phyloP scores from a whole-genome alignment of 2,888 invertebrate genomes.

The Schizotus pectinicornis region DNA sequence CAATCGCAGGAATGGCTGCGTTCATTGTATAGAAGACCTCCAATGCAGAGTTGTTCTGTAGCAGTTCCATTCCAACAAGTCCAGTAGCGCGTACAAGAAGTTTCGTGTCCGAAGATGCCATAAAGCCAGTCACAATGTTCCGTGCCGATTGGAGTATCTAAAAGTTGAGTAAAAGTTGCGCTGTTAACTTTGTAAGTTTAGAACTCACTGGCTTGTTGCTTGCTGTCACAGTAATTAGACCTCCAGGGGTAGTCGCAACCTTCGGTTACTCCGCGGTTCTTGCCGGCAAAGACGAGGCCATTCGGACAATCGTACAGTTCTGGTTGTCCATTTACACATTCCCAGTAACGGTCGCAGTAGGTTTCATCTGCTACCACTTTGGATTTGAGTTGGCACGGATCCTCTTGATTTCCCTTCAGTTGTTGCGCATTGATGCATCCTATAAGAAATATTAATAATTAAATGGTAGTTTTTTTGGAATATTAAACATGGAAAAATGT shows the following conservation, averaged over 20 bases:
- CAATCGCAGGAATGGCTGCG: conserved; percentile 91
- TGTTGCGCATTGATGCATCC: conserved; percentile 46
- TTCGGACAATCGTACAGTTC: conserved; percentile 90
- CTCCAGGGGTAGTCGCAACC: conserved; percentile 92
- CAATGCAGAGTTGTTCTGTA: conserved; percentile 90
- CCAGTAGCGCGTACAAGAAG: conserved; percentile 92
- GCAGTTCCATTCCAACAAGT: conserved; percentile 95
- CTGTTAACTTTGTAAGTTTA: neutral
- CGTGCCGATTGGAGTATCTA: conserved; percentile 81
- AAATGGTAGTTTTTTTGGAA: neutral
- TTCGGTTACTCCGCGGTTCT: conserved; percentile 85
- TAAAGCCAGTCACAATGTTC: conserved; percentile 93
- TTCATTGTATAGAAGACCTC: conserved; percentile 89
- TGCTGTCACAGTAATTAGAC: conserved; percentile 83
- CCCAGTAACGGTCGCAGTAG: conserved; percentile 86
- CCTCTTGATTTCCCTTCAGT: conserved; percentile 63
- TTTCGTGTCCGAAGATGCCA: conserved; percentile 93
- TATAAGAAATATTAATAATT: conserved; percentile 29
- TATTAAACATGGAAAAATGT: no score
- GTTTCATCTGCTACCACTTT: conserved; percentile 78
- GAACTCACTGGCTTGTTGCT: conserved; percentile 75
- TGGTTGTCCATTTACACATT: conserved; percentile 83
- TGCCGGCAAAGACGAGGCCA: conserved; percentile 87
- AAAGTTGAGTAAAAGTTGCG: conserved; percentile 1
- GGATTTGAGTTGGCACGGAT: conserved; percentile 82